Conservation (phyloP, 1,140 invertebrate genomes). For the Pygmarrhopalites habei region DNA sequence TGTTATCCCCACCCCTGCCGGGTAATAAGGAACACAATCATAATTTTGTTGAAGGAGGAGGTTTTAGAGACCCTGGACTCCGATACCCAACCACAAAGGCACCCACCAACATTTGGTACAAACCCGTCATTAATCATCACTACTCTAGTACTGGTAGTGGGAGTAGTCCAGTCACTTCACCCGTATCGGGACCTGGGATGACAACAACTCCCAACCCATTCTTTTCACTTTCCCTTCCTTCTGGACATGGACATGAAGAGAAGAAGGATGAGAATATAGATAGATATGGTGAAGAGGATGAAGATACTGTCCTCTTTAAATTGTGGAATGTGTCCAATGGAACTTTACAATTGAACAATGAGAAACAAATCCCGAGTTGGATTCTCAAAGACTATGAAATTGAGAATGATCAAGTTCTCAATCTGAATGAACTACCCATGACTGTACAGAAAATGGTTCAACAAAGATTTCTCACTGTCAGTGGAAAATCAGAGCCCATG, state of each 20-base stretch:
- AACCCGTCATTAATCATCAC: slow-evolving; percentile 10
- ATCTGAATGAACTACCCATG: not conserved
- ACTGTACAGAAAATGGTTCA: not conserved
- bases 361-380: not conserved
- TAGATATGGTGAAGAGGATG: not conserved
- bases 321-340: not conserved
- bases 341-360: not conserved
- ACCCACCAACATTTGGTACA: not conserved
- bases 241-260: not conserved
- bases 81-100: no score
- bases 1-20: no score
- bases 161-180: not conserved
- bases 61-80: no score
- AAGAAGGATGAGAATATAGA: not conserved
- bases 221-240: not conserved
- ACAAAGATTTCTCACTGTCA: not conserved
- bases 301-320: not conserved
- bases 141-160: not conserved
- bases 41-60: no score
- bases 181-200: not conserved
- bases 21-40: no score
- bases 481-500: not conserved
- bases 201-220: not conserved
- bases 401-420: not conserved
- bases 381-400: not conserved